These are phyloP conservation scores for Amblyjoppa fuscipennis DNA, from an alignment of 2,888 invertebrate species.

Conservation along the genomic window DNA sequence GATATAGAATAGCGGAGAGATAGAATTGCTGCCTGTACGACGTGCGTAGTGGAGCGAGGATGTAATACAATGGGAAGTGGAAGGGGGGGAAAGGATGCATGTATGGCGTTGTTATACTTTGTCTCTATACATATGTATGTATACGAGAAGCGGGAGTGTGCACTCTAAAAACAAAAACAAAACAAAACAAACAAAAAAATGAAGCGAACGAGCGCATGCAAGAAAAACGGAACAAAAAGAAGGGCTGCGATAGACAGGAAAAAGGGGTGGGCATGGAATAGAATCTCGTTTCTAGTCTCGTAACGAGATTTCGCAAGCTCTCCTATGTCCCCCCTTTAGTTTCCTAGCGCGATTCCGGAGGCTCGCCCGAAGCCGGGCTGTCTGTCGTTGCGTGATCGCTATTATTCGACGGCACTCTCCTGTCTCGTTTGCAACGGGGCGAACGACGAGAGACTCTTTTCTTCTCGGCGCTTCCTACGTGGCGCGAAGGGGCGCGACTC, in stretches of 20 bases:
- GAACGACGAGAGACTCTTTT: constrained; percentile 49
- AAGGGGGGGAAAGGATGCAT: constrained; percentile 31
- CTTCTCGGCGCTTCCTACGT: constrained; percentile 17
- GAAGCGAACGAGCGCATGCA: background rate
- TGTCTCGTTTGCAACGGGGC: constrained; percentile 39
- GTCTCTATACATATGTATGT: background rate
- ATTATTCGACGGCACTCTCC: constrained; percentile 57
- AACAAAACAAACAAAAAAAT: constrained; percentile 46
- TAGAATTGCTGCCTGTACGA: constrained; percentile 32
- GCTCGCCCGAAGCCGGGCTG: constrained; percentile 55
- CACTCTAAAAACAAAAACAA: constrained; percentile 55
- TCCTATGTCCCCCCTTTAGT: background rate
- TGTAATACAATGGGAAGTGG: constrained; percentile 27
- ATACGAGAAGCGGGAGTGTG: constrained; percentile 7
- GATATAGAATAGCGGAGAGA: constrained; percentile 28
- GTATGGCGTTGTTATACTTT: background rate
- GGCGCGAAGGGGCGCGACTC: background rate
- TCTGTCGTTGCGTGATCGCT: constrained; percentile 62
- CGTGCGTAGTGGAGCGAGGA: background rate
- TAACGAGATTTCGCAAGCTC: constrained; percentile 63
- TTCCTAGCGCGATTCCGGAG: constrained; percentile 2
- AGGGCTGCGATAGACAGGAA: constrained; percentile 4
- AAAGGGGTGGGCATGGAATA: constrained; percentile 39
- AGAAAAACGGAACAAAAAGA: constrained; percentile 34
- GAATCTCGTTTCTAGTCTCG: constrained; percentile 65